A percentile compares a stretch with the other conserved stretches of the same genome.
These are phyloP conservation scores for Coregonus ussuriensis DNA, from an alignment of 2,797 vertebrate species.

Conservation along the genomic window DNA sequence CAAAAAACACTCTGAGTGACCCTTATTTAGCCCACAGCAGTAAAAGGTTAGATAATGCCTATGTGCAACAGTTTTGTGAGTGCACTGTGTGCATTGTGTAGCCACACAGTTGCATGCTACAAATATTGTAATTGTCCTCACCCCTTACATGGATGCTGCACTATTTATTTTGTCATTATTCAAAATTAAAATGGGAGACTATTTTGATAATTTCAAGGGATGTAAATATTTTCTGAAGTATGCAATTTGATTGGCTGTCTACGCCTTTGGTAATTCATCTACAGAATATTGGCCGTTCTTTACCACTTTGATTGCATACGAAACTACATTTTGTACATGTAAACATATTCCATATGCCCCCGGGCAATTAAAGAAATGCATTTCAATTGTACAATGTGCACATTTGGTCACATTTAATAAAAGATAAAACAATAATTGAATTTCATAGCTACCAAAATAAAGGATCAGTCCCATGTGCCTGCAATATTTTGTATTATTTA, in stretches of 20 bases:
- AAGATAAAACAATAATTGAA: background rate
- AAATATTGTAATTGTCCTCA: too few species aligned
- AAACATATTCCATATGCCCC: background rate
- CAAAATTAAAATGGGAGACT: too few species aligned
- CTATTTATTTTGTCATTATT: too few species aligned
- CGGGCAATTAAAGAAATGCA: background rate
- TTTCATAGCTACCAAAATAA: background rate
- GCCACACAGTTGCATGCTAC: too few species aligned
- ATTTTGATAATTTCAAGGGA: too few species aligned
- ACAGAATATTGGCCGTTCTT: background rate
- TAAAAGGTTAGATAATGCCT: too few species aligned
- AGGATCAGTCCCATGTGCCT: background rate
- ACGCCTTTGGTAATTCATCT: background rate
- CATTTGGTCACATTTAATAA: background rate
- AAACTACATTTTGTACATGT: background rate
- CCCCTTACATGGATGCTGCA: too few species aligned
- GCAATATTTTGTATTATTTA: slow-evolving; percentile 11
- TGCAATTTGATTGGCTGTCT: background rate
- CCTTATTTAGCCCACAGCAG: too few species aligned
- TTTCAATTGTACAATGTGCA: background rate
- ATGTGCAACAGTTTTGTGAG: too few species aligned
- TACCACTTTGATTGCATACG: background rate
- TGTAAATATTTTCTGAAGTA: too few species aligned
- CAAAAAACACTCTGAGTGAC: too few species aligned
- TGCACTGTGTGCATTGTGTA: too few species aligned